Conservation (phyloP, 2,113 vertebrate species). For the Paraplagusia blochii region DNA sequence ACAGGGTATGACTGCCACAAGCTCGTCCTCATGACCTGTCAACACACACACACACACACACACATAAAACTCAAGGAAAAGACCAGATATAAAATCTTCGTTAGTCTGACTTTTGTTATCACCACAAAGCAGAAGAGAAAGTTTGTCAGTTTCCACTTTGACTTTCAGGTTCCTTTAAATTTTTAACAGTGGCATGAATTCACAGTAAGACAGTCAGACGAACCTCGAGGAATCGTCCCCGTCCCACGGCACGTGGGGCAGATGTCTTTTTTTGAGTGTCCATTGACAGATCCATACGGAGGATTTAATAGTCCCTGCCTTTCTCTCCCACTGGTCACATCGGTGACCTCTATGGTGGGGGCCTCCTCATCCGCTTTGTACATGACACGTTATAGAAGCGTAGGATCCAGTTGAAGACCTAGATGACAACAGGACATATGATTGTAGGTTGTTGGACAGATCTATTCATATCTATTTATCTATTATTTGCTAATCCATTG, state of each 20-base stretch:
- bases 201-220: background rate
- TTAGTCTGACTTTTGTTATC: background rate
- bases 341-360: slow-evolving; percentile 23
- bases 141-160: background rate
- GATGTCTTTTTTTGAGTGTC: slow-evolving; percentile 2
- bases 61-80: too few species aligned
- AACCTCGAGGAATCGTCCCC: slow-evolving; percentile 81
- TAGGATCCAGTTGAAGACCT: background rate
- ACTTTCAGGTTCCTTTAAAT: background rate
- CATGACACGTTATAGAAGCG: slow-evolving; percentile 9
- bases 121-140: slow-evolving; percentile 16
- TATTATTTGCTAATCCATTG: too few species aligned
- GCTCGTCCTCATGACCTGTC: slow-evolving; percentile 88
- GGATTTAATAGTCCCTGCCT: slow-evolving; percentile 23
- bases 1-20: slow-evolving; percentile 95
- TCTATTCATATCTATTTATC: too few species aligned
- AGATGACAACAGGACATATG: background rate
- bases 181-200: slow-evolving; percentile 12
- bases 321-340: slow-evolving; percentile 17
- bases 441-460: background rate
- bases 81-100: background rate
- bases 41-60: background rate
- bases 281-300: slow-evolving; percentile 55
- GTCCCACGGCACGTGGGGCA: slow-evolving; percentile 86
- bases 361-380: background rate